phyloP scores from a whole-genome alignment of 2,113 vertebrate genomes.

The Hoplias malabaricus region DNA sequence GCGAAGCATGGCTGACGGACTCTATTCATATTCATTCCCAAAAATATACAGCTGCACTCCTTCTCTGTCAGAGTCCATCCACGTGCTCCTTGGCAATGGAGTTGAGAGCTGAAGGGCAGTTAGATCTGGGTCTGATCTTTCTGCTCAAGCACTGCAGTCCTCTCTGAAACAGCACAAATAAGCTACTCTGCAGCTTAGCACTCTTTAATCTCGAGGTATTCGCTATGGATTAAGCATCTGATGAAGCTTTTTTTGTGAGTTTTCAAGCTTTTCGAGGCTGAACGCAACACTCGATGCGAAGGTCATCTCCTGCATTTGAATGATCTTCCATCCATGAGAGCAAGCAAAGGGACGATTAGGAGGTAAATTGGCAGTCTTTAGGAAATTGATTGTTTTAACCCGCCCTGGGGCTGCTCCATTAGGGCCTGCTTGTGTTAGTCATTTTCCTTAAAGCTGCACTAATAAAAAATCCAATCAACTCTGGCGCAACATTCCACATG shows the following conservation, averaged over 20 bases:
- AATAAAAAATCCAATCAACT: slow-evolving; percentile 75
- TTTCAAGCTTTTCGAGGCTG: slow-evolving; percentile 9
- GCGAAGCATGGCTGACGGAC: slow-evolving; percentile 71
- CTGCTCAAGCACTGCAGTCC: neutral
- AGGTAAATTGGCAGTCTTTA: slow-evolving; percentile 70
- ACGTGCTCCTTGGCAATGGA: slow-evolving; percentile 26
- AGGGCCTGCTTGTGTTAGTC: slow-evolving; percentile 62
- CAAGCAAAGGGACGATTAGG: slow-evolving; percentile 67
- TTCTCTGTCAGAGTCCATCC: slow-evolving; percentile 57
- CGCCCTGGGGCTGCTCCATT: slow-evolving; percentile 68
- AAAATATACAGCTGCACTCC: slow-evolving; percentile 72
- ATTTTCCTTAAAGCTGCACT: slow-evolving; percentile 37
- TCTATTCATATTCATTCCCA: slow-evolving; percentile 74
- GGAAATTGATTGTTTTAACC: slow-evolving; percentile 73
- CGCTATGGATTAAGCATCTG: slow-evolving; percentile 26
- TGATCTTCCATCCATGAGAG: slow-evolving; percentile 61
- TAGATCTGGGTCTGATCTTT: slow-evolving; percentile 43
- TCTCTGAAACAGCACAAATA: neutral
- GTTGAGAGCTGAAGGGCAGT: slow-evolving; percentile 56
- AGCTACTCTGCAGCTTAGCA: neutral
- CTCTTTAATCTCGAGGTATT: slow-evolving; percentile 31
- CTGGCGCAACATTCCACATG: slow-evolving; percentile 37
- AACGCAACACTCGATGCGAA: slow-evolving; percentile 35
- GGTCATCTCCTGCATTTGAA: slow-evolving; percentile 47
- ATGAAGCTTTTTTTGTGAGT: slow-evolving; percentile 47